These are phyloP conservation scores for Hetaerina americana DNA, from an alignment of 1,140 invertebrate genomes.

Conservation along the genomic window DNA sequence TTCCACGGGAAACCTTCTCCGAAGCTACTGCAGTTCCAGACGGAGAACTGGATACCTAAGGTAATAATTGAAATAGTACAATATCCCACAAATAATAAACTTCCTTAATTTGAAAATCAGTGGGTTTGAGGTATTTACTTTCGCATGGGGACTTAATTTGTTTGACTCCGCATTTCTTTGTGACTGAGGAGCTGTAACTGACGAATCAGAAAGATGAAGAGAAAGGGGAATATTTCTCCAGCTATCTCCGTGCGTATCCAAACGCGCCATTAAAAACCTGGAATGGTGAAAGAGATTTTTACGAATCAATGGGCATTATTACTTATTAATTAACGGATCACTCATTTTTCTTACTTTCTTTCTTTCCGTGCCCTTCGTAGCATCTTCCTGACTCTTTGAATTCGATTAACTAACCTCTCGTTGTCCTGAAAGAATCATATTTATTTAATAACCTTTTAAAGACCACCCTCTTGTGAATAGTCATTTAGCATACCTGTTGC, in stretches of 20 bases:
- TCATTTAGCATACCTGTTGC: background rate
- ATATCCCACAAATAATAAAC: background rate
- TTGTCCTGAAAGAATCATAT: constrained; percentile 28
- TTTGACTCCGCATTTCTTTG: constrained; percentile 16
- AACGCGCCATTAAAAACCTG: constrained; percentile 32
- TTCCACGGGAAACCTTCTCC: background rate
- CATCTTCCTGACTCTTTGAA: constrained; percentile 30
- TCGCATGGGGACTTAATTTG: background rate
- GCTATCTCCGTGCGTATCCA: constrained; percentile 33
- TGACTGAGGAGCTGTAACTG: constrained; percentile 25
- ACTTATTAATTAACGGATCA: constrained; percentile 18
- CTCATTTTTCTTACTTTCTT: constrained; percentile 30
- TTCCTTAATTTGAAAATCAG: background rate
- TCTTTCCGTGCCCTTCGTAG: constrained; percentile 31
- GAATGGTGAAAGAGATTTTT: constrained; percentile 9
- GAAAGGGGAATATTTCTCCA: constrained; percentile 34
- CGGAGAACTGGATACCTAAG: background rate
- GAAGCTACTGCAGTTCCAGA: constrained; percentile 1
- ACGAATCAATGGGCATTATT: constrained; percentile 10
- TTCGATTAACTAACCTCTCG: constrained; percentile 33
- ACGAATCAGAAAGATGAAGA: constrained; percentile 31
- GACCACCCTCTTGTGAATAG: constrained; percentile 8
- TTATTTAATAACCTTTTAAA: constrained; percentile 3
- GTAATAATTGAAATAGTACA: background rate
- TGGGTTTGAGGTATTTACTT: too few relatives aligned